Percentiles rank a stretch among this genome's conserved stretches.
phyloP scores from a whole-genome alignment of 92 coral and sea anemone genomes.

The Nematostella vectensis region DNA sequence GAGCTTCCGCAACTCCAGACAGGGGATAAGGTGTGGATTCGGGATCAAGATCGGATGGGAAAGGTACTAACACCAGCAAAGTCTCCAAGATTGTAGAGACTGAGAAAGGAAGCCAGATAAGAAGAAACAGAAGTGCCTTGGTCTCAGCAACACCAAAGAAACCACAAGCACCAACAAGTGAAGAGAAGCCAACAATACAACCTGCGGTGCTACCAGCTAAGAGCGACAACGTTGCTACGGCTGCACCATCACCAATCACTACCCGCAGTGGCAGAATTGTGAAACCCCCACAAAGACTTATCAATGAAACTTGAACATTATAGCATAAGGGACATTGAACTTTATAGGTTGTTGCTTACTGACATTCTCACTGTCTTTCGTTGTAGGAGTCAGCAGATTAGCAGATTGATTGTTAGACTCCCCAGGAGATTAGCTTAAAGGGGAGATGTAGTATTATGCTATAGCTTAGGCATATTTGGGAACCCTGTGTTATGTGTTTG shows the following conservation, averaged over 20 bases:
- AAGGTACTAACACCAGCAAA: conserved; percentile 11
- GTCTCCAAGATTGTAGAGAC: conserved; percentile 30
- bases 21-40: conserved; percentile 31
- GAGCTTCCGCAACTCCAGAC: conserved; percentile 17
- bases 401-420: too few species aligned
- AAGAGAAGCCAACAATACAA: neutral
- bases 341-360: too few species aligned
- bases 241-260: too few species aligned
- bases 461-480: too few species aligned
- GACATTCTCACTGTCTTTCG: too few species aligned
- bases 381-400: too few species aligned
- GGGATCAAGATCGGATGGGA: conserved; percentile 30
- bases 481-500: too few species aligned
- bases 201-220: neutral
- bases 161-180: neutral
- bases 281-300: too few species aligned
- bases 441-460: too few species aligned
- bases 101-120: conserved; percentile 27
- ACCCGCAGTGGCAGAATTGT: too few species aligned
- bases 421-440: too few species aligned
- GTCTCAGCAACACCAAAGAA: conserved; percentile 6
- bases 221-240: neutral
- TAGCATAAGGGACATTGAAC: too few species aligned
- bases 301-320: conserved; percentile 2
- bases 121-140: conserved; percentile 26